Conservation (phyloP, 2,888 invertebrate genomes). For the Pachymerium ferrugineum region DNA sequence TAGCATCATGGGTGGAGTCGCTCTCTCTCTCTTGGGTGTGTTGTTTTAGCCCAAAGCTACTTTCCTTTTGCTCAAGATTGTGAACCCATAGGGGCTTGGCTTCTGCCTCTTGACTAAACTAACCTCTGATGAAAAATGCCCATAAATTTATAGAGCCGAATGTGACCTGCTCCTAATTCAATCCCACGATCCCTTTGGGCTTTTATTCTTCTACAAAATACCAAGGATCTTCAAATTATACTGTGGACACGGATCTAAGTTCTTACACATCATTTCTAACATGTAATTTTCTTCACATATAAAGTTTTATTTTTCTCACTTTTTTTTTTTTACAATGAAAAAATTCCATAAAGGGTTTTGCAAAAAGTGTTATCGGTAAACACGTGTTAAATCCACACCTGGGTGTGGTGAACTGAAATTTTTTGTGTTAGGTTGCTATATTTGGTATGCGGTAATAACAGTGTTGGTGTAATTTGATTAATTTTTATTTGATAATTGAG, state of each 20-base stretch:
- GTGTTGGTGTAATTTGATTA: too few relatives aligned
- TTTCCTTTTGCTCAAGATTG: not conserved
- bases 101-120: not conserved
- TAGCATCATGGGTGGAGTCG: not conserved
- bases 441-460: too few relatives aligned
- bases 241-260: not conserved
- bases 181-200: conserved; percentile 4
- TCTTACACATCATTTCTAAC: not conserved
- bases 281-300: not conserved
- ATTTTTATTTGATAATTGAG: too few relatives aligned
- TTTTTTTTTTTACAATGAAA: not conserved
- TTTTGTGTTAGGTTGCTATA: too few relatives aligned
- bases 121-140: not conserved
- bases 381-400: not conserved
- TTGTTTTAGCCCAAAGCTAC: not conserved
- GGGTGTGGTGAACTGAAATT: not conserved
- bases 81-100: not conserved
- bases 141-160: not conserved
- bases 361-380: not conserved
- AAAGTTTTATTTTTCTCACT: too few relatives aligned
- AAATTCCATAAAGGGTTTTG: not conserved
- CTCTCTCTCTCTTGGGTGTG: not conserved
- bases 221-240: not conserved
- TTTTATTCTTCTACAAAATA: not conserved
- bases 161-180: not conserved